phyloP scores from a whole-genome alignment of 2,113 vertebrate species.

The Atlantisia rogersi region DNA sequence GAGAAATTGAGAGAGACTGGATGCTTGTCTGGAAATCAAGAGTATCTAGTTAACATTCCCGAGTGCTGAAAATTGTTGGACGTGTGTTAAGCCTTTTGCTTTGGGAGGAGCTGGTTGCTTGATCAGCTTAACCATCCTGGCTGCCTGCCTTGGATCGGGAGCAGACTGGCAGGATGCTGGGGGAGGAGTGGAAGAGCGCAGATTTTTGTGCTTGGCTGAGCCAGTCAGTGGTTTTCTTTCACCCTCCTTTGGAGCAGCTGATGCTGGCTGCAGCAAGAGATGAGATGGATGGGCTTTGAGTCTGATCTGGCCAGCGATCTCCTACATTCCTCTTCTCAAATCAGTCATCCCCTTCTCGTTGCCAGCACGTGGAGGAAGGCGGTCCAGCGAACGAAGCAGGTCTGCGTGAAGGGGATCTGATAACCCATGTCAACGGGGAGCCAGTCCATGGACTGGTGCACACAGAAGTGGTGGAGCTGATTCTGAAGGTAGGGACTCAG shows the following conservation, averaged over 20 bases:
- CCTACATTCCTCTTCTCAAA: background rate
- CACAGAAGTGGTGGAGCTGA: conserved; percentile 95
- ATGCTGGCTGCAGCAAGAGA: background rate
- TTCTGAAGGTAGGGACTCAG: conserved; percentile 87
- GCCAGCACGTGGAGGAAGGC: conserved; percentile 90
- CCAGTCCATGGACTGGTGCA: conserved; percentile 94
- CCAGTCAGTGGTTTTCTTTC: background rate
- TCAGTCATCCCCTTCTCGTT: background rate
- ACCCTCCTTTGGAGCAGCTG: background rate
- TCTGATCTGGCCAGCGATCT: background rate
- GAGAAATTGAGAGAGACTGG: background rate
- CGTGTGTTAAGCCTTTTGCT: background rate
- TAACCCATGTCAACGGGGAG: conserved; percentile 98
- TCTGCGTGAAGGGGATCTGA: conserved; percentile 92
- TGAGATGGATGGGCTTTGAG: background rate
- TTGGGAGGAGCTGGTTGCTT: background rate
- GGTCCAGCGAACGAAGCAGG: conserved; percentile 92
- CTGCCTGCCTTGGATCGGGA: background rate
- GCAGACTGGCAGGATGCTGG: background rate
- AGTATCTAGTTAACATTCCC: background rate
- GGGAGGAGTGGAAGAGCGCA: background rate
- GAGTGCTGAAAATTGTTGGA: background rate
- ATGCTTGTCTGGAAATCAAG: background rate
- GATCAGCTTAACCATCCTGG: background rate
- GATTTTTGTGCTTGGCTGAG: background rate